Conservation (phyloP, 2,888 invertebrate species). For the Lamellibrachia satsuma region DNA sequence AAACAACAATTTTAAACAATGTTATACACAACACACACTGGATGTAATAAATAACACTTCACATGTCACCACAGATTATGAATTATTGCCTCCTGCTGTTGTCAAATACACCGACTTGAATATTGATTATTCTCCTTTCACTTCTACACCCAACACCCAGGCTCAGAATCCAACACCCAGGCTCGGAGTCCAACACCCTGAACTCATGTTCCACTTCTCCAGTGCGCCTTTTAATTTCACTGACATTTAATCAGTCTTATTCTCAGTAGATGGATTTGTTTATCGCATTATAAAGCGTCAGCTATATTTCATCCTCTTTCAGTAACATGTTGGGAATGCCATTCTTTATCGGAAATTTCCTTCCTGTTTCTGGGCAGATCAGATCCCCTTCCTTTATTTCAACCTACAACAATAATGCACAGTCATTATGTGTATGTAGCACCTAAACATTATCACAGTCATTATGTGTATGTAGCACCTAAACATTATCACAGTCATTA, state of each 20-base stretch:
- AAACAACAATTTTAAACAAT: background rate
- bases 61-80: background rate
- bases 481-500: background rate
- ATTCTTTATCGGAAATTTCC: slow-evolving; percentile 92
- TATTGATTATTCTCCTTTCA: background rate
- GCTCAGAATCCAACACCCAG: background rate
- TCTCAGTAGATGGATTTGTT: background rate
- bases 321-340: slow-evolving; percentile 99
- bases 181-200: background rate
- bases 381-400: slow-evolving; percentile 81
- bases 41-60: background rate
- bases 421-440: background rate
- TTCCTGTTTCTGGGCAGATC: slow-evolving; percentile 93
- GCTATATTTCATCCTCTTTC: slow-evolving; percentile 90
- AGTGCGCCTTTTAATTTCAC: background rate
- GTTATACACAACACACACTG: no score
- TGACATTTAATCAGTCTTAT: background rate
- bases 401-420: slow-evolving; percentile 32
- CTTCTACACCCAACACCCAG: no score
- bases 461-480: background rate
- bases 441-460: background rate
- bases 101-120: background rate
- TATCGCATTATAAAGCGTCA: background rate
- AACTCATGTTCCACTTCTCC: background rate
- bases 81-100: background rate